Conservation (phyloP, 2,888 invertebrate species). For the Andrena flavipes region DNA sequence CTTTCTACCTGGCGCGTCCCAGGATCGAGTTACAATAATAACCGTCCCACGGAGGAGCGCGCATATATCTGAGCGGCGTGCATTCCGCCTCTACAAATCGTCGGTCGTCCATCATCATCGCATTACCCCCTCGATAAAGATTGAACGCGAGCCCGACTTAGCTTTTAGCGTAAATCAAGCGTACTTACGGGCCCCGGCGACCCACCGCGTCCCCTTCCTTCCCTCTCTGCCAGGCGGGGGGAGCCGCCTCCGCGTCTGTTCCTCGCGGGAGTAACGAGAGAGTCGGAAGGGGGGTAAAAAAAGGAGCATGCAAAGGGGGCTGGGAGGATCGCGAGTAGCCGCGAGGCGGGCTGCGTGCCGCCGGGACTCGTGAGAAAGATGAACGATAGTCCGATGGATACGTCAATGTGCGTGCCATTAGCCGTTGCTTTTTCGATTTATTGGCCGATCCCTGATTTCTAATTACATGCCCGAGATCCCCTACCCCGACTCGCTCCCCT, state of each 20-base stretch:
- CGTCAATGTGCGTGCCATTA: slow-evolving; percentile 76
- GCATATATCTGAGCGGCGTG: slow-evolving; percentile 29
- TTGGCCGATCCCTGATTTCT: slow-evolving; percentile 76
- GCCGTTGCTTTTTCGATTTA: slow-evolving; percentile 74
- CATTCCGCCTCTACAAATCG: slow-evolving; percentile 64
- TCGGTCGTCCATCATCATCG: slow-evolving; percentile 71
- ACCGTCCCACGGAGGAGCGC: slow-evolving; percentile 32
- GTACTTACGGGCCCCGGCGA: slow-evolving; percentile 62
- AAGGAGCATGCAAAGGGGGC: neutral
- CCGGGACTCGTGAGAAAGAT: slow-evolving; percentile 78
- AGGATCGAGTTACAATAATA: slow-evolving; percentile 59
- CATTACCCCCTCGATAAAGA: slow-evolving; percentile 65
- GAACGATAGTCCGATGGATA: slow-evolving; percentile 78
- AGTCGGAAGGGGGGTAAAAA: neutral
- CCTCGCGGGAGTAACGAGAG: slow-evolving; percentile 7
- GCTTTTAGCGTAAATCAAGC: slow-evolving; percentile 73
- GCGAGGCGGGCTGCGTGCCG: slow-evolving; percentile 59
- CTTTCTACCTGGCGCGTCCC: slow-evolving; percentile 42
- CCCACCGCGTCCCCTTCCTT: slow-evolving; percentile 10
- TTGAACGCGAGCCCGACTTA: slow-evolving; percentile 44
- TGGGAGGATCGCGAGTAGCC: slow-evolving; percentile 58
- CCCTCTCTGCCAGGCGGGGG: slow-evolving; percentile 1
- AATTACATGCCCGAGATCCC: slow-evolving; percentile 71
- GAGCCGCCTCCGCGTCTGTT: slow-evolving; percentile 42
- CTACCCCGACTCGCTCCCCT: neutral